phyloP scores from a whole-genome alignment of 1,140 invertebrate genomes.

The Drosophila trapezifrons region DNA sequence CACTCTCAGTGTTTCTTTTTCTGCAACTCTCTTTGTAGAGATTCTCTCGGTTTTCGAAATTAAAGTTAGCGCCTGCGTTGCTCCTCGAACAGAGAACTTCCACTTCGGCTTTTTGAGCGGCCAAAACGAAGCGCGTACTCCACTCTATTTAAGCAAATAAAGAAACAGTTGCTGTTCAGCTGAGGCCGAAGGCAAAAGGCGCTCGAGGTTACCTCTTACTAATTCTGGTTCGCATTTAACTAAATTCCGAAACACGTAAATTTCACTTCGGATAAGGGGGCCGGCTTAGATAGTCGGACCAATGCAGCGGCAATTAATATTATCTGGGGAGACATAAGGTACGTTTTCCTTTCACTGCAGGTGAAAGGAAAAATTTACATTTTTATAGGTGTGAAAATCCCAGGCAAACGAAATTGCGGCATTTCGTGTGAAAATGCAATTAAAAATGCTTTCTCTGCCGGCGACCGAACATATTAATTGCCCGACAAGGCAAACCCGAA shows the following conservation, averaged over 20 bases:
- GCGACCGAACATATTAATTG: slow-evolving; percentile 75
- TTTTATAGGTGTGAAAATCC: slow-evolving; percentile 72
- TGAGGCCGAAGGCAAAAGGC: slow-evolving; percentile 48
- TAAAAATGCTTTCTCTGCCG: slow-evolving; percentile 64
- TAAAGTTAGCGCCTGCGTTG: slow-evolving; percentile 41
- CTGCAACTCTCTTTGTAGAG: slow-evolving; percentile 23
- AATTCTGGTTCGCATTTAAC: background rate
- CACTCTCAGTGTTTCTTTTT: background rate
- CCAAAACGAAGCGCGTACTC: slow-evolving; percentile 10
- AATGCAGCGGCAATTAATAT: slow-evolving; percentile 59
- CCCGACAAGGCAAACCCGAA: slow-evolving; percentile 57
- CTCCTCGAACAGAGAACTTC: background rate
- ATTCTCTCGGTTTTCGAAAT: slow-evolving; percentile 29
- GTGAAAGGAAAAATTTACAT: slow-evolving; percentile 59
- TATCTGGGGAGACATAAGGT: slow-evolving; percentile 38
- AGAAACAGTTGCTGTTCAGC: slow-evolving; percentile 68
- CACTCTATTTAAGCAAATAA: slow-evolving; percentile 24
- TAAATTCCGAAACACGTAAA: slow-evolving; percentile 5
- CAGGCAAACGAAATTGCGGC: slow-evolving; percentile 54
- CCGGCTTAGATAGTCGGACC: slow-evolving; percentile 13
- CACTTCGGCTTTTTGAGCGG: slow-evolving; percentile 42
- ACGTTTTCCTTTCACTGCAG: slow-evolving; percentile 32
- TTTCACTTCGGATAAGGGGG: slow-evolving; percentile 5
- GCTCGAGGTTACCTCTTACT: background rate
- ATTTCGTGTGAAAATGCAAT: slow-evolving; percentile 76